phyloP scores from a whole-genome alignment of 1,140 invertebrate species.

The Brachionus asplanchnoidis region DNA sequence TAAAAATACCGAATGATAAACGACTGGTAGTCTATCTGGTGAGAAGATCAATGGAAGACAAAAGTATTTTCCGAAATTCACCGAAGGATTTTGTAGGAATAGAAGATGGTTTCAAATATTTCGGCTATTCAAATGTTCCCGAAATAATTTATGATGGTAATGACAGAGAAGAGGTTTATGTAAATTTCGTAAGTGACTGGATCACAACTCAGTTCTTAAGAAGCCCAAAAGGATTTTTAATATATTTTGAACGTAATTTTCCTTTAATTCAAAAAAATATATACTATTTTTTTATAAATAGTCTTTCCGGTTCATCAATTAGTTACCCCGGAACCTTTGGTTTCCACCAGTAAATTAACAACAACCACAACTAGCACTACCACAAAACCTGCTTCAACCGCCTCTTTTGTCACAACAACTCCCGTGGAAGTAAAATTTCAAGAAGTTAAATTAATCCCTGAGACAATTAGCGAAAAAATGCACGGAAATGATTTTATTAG shows the following conservation, averaged over 20 bases:
- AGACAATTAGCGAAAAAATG: not conserved
- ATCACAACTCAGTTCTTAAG: not conserved
- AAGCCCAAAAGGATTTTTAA: conserved; percentile 35
- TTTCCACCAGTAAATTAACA: not conserved
- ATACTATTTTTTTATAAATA: not conserved
- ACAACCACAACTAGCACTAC: not conserved
- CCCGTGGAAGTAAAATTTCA: not conserved
- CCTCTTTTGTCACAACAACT: not conserved
- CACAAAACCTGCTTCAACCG: not conserved
- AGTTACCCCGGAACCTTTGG: not conserved
- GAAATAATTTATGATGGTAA: conserved; percentile 32
- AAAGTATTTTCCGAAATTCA: not conserved
- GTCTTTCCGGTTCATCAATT: not conserved
- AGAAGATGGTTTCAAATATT: conserved; percentile 1
- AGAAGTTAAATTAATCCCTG: not conserved
- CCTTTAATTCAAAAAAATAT: not conserved
- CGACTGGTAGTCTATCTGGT: conserved; percentile 14
- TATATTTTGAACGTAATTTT: conserved; percentile 38
- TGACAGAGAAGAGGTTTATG: not conserved
- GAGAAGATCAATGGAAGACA: conserved; percentile 8
- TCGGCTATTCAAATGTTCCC: not conserved
- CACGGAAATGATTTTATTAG: not conserved
- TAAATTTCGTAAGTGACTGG: conserved; percentile 26
- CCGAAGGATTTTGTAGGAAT: conserved; percentile 30
- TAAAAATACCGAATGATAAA: not conserved